Conservation (phyloP, 2,797 vertebrate species). For the Merluccius polli region DNA sequence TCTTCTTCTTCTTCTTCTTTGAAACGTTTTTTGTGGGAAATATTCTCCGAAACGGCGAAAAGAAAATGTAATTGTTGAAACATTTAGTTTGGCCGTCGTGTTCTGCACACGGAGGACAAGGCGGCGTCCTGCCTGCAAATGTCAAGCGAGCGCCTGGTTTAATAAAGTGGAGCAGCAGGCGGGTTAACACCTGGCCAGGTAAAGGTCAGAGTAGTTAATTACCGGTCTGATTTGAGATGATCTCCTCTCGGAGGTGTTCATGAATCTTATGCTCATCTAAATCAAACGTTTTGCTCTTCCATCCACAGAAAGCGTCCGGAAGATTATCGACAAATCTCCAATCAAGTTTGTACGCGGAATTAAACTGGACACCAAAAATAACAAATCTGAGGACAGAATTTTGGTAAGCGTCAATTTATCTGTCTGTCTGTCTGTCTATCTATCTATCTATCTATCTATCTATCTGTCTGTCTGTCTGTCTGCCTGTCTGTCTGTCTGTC, state of each 20-base stretch:
- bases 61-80: background rate
- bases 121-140: constrained; percentile 31
- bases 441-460: too few relatives aligned
- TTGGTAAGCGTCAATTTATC: constrained; percentile 75
- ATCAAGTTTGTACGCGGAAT: constrained; percentile 80
- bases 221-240: constrained; percentile 15
- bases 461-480: background rate
- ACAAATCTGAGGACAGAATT: constrained; percentile 84
- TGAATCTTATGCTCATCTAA: constrained; percentile 1
- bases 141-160: constrained; percentile 1
- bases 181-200: constrained; percentile 7
- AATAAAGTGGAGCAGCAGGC: background rate
- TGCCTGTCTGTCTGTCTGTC: background rate
- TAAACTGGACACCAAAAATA: constrained; percentile 83
- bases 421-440: too few relatives aligned
- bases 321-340: constrained; percentile 77
- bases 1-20: background rate
- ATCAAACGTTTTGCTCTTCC: constrained; percentile 15
- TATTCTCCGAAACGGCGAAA: background rate
- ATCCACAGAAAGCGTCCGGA: constrained; percentile 83
- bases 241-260: constrained; percentile 4
- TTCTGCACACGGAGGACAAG: background rate
- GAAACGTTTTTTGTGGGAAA: background rate
- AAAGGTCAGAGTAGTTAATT: constrained; percentile 31
- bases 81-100: background rate